Evolutionary conservation across 2,888 invertebrate genomes (phyloP).

Genomic region (Platerodrilus igneus): DNA sequence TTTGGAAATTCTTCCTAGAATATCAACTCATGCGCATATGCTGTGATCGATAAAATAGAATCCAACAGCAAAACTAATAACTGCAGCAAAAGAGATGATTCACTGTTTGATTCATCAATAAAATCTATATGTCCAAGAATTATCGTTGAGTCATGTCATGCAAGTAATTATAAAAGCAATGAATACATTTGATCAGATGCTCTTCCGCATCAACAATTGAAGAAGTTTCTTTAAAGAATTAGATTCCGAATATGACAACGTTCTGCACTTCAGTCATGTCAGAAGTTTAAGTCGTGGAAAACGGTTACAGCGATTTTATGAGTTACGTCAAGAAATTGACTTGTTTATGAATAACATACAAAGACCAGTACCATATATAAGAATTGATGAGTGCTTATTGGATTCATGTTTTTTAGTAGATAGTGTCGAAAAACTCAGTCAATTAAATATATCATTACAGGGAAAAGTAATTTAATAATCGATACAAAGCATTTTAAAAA

Average conservation of each 20-base stretch:
- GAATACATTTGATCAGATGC: constrained; percentile 23
- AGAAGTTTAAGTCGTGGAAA: constrained; percentile 21
- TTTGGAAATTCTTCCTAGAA: constrained; percentile 18
- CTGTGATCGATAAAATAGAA: constrained; percentile 16
- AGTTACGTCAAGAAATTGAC: constrained; percentile 3
- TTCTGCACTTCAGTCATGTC: constrained; percentile 20
- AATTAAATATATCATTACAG: constrained; percentile 19
- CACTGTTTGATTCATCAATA: constrained; percentile 17
- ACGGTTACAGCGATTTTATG: constrained; percentile 14
- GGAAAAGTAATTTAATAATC: constrained; percentile 17
- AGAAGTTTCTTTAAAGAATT: constrained; percentile 15
- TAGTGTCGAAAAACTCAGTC: constrained; percentile 19
- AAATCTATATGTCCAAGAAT: constrained; percentile 22
- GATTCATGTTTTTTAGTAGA: constrained; percentile 24
- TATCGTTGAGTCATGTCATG: constrained; percentile 24
- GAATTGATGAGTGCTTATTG: constrained; percentile 16
- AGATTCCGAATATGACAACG: constrained; percentile 18
- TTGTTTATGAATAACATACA: constrained; percentile 12
- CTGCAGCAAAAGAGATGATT: constrained; percentile 20
- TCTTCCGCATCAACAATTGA: constrained; percentile 24
- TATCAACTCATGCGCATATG: constrained; percentile 12
- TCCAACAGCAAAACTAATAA: constrained; percentile 20
- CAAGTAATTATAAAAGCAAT: constrained; percentile 22
- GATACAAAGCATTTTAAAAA: constrained; percentile 13
- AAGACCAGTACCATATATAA: constrained; percentile 17